Evolutionary conservation across 2,113 vertebrate species (phyloP).

Genomic region (Cebus imitator): DNA sequence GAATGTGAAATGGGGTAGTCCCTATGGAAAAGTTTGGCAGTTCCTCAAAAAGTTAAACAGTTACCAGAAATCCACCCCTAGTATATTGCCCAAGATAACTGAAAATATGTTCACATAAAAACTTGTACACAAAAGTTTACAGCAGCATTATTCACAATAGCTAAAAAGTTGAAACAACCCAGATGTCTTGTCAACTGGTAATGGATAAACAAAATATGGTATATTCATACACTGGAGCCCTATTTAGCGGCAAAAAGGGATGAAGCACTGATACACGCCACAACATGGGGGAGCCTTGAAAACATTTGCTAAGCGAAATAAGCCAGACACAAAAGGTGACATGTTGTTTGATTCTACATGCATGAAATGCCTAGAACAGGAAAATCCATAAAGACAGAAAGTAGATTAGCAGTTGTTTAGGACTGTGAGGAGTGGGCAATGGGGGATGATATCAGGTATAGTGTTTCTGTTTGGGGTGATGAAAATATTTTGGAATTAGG

Average conservation of each 20-base stretch:
- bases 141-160: neutral
- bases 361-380: neutral
- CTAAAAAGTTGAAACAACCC: neutral
- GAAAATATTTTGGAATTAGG: neutral
- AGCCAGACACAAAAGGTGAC: neutral
- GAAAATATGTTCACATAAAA: neutral
- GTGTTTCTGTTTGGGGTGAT: neutral
- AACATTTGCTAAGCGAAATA: neutral
- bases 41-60: conserved; percentile 23
- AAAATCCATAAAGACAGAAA: neutral
- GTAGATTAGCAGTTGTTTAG: neutral
- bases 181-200: neutral
- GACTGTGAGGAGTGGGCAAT: neutral
- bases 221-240: neutral
- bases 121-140: neutral
- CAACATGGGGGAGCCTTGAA: neutral
- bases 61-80: neutral
- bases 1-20: neutral
- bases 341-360: neutral
- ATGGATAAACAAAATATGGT: neutral
- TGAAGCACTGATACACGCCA: neutral
- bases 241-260: neutral
- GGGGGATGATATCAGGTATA: neutral
- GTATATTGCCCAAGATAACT: neutral
- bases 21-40: neutral